phyloP scores from a whole-genome alignment of 2,888 invertebrate genomes.

The Drosophila testacea region DNA sequence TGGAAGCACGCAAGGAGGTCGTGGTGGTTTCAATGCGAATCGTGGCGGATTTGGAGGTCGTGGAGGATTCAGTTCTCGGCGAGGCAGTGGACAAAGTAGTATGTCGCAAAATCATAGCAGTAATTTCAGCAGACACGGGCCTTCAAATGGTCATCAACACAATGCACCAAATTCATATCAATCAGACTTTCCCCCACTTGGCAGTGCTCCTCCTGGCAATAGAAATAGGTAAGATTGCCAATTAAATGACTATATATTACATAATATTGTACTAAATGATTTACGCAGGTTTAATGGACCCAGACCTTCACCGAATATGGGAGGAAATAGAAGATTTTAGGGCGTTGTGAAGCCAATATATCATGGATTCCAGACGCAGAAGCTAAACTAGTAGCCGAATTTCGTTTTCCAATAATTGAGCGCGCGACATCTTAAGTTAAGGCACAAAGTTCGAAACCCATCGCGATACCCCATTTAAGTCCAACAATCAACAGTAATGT shows the following conservation, averaged over 20 bases:
- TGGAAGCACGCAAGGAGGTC: conserved; percentile 79
- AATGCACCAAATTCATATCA: conserved; percentile 75
- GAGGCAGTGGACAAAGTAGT: conserved; percentile 75
- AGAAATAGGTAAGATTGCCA: conserved; percentile 75
- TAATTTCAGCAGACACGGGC: conserved; percentile 83
- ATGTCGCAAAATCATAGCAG: conserved; percentile 85
- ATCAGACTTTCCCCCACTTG: conserved; percentile 82
- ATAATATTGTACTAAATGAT: not conserved
- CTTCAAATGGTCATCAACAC: conserved; percentile 56
- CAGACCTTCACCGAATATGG: conserved; percentile 74
- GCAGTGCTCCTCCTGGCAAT: conserved; percentile 54
- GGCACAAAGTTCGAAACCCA: conserved; percentile 22
- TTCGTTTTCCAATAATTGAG: conserved; percentile 59
- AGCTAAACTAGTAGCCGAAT: conserved; percentile 61
- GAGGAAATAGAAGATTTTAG: conserved; percentile 83
- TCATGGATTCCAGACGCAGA: conserved; percentile 27
- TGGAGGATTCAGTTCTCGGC: conserved; percentile 74
- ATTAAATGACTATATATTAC: not conserved
- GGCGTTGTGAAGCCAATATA: conserved; percentile 19
- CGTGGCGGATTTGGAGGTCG: conserved; percentile 68
- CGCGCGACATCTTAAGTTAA: conserved; percentile 46
- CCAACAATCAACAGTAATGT: conserved; percentile 64
- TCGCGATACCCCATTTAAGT: conserved; percentile 47
- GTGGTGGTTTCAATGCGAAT: conserved; percentile 60
- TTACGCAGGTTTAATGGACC: conserved; percentile 83